Base-by-base conservation (phyloP, 2,113 vertebrate species). In the Enhydra lutris region DNA sequence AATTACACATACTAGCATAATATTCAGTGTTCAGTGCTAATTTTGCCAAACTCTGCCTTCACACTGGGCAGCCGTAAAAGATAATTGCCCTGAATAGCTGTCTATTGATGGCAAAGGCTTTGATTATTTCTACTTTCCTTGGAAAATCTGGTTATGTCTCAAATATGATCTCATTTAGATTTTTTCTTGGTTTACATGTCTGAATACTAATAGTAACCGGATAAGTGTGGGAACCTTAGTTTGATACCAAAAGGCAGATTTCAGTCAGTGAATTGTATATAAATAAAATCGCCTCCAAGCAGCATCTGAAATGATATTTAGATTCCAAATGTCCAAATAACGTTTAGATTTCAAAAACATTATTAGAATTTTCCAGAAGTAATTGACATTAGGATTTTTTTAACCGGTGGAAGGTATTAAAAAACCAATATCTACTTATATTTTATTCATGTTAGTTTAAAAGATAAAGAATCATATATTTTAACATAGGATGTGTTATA, bases 101-200 rank as follows among this genome's bases (percentile, higher is more conserved):
- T 88, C 31, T 92, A 63, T 45, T 92, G 96, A 96, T 92, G 98
- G 91, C 81, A 98, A 98, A 97, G 95, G 59, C 21, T 95, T 98
- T 99, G 97, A 97, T 99, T 98, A 98, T 98, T 99, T 99, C 97
- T 98, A 91, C 84, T 98, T 98, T 97, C 96, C 92, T 98, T 97
- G 23, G 95, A 98, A 98, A 98, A 95, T 94, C 97, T 97, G 81
- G 45, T 97, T 98, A 97, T 89, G 89, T 87, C 95, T 98, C 91
- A 97, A 98, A 98, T 98, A 97, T 97, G 96, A 99, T 98, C 98
- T 98, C 94, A 98, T 98, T 98, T 98, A 98, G 94, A 84, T 98
- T 91, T 98, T 92, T 93, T 98, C 96, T 96, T 97, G 95, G 95
- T 98, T 99, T 98, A 96, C 76, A 71, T 98, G 95, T 98, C 98